Evolutionary conservation across 2,113 vertebrate species (phyloP), one percentile per base, ranked within the genome.

Genomic region (Morone saxatilis): DNA sequence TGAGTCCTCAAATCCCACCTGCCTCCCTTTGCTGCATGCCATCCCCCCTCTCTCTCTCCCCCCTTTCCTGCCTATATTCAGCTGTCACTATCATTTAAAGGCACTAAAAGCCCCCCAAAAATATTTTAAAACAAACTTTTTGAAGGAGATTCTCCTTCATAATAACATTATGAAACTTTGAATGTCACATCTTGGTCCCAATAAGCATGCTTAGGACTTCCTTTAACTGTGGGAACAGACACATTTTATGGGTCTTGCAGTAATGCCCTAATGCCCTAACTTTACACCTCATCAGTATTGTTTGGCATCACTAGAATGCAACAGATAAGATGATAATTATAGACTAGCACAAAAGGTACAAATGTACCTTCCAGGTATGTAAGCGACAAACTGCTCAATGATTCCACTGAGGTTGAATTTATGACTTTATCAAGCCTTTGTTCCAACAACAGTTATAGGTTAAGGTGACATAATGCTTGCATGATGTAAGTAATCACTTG

Each of bases 381-480:
- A 22, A 76, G 68, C 5, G 19, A 65, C 38, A 48, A 16, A 20
- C 19, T 59, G 38, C 54, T 69, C 20, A 43, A 36, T 59, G 74
- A 66, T 48, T 65, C 66, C 60, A 51, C 63, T 75, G 50, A 67
- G 22, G 6, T 7, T 7, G 70, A 0, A 31, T 85, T 82, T 82
- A 91, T 50, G 40, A 67, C 71, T 63, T 41, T 41, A 79, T 81
- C 25, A 83, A 73, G 61, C 7, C 20, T 83, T 80, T 81, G 72
- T 72, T 65, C 17, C 17, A 38, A 83, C 13, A 2, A 41, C n/a
- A 65, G 69, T 72, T 80, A 57, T 22, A 84, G 71, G 66, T 48
- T 70, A 60, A 48, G 48, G 20, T 45, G 62, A 80, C 75, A 69
- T 78, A 62, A 76, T 38, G 25, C 43, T 20, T 38, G 25, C 20